Percentiles rank a stretch among this genome's conserved stretches.
phyloP scores from a whole-genome alignment of 2,113 vertebrate genomes.

The Seriola rivoliana region DNA sequence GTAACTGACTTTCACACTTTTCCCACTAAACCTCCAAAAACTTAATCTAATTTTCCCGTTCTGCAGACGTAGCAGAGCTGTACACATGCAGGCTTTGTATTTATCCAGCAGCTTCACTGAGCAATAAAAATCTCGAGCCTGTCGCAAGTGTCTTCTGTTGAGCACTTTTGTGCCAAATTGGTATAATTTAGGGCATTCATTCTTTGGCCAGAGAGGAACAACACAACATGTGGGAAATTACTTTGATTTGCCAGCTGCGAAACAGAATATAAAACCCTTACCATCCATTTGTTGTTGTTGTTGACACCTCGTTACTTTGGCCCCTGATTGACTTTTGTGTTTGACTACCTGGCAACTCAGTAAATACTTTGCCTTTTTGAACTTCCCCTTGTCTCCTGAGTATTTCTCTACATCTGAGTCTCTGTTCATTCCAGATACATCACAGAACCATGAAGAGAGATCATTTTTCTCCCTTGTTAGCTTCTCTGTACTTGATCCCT shows the following conservation, averaged over 20 bases:
- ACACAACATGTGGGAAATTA: not conserved
- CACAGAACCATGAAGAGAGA: too few relatives aligned
- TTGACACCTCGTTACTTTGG: too few relatives aligned
- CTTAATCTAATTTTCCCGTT: conserved; percentile 56
- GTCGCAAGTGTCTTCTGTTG: conserved; percentile 15
- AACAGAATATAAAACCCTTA: not conserved
- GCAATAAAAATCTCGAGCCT: not conserved
- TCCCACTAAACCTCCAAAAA: conserved; percentile 53
- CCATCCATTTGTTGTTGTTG: too few relatives aligned
- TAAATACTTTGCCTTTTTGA: too few relatives aligned
- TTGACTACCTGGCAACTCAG: too few relatives aligned
- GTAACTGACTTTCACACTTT: conserved; percentile 56
- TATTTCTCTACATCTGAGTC: too few relatives aligned
- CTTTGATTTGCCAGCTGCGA: conserved; percentile 21
- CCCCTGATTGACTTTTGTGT: too few relatives aligned
- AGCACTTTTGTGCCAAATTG: conserved; percentile 29
- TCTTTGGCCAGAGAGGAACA: not conserved
- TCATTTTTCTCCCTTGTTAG: too few relatives aligned
- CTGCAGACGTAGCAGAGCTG: conserved; percentile 2
- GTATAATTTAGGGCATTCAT: not conserved
- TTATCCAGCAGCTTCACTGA: conserved; percentile 12
- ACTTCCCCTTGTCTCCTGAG: too few relatives aligned
- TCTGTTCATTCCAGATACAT: too few relatives aligned
- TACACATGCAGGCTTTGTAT: not conserved
- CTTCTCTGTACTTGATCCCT: too few relatives aligned